Evolutionary conservation across 2,888 invertebrate species (phyloP).

Genomic region (Xestia rhomboidea): DNA sequence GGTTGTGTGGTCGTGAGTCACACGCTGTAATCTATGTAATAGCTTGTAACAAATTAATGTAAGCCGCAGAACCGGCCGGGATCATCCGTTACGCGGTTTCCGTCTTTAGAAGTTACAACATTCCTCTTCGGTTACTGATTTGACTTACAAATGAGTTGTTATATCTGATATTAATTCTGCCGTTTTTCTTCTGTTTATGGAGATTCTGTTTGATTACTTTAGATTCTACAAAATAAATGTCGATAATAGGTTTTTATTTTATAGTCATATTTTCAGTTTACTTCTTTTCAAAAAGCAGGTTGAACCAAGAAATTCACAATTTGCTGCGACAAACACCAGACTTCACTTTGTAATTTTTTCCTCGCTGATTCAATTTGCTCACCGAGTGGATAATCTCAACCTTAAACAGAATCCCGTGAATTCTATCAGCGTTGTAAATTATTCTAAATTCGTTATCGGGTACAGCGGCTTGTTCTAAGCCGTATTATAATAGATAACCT

Average conservation of each 20-base stretch:
- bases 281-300: slow-evolving; percentile 3
- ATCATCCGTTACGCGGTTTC: slow-evolving; percentile 51
- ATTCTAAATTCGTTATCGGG: slow-evolving; percentile 67
- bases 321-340: slow-evolving; percentile 35
- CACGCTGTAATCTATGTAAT: slow-evolving; percentile 59
- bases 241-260: neutral
- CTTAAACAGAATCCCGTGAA: slow-evolving; percentile 51
- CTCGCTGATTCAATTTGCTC: slow-evolving; percentile 47
- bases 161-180: slow-evolving; percentile 39
- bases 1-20: slow-evolving; percentile 52
- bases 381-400: slow-evolving; percentile 51
- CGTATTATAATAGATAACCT: slow-evolving; percentile 67
- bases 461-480: slow-evolving; percentile 56
- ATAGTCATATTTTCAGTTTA: neutral
- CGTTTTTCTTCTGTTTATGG: slow-evolving; percentile 17
- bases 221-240: neutral
- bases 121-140: slow-evolving; percentile 50
- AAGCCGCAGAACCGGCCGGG: slow-evolving; percentile 41
- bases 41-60: slow-evolving; percentile 56
- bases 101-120: slow-evolving; percentile 50
- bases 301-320: slow-evolving; percentile 22
- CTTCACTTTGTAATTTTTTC: slow-evolving; percentile 48
- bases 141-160: slow-evolving; percentile 53
- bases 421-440: slow-evolving; percentile 66
- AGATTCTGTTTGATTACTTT: slow-evolving; percentile 2